phyloP scores from a whole-genome alignment of 2,113 vertebrate species.

The Phainopepla nitens region DNA sequence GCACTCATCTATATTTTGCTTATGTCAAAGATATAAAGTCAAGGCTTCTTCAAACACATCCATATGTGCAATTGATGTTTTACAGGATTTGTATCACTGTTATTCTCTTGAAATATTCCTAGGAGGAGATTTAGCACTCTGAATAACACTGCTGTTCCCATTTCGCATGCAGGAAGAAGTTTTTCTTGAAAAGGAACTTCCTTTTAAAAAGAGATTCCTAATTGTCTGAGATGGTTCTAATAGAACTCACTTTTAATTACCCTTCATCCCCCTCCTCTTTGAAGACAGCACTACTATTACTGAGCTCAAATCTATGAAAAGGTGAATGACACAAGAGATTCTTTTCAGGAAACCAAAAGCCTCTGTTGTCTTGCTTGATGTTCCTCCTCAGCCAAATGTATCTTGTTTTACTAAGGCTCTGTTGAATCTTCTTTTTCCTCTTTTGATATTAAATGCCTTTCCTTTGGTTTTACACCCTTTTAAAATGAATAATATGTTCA shows the following conservation, averaged over 20 bases:
- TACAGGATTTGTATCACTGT: neutral
- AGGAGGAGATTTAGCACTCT: neutral
- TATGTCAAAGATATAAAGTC: neutral
- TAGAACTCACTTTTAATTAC: neutral
- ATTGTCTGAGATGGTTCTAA: neutral
- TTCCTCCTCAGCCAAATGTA: neutral
- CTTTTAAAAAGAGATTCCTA: neutral
- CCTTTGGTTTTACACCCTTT: neutral
- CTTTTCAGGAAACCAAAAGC: neutral
- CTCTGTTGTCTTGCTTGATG: neutral
- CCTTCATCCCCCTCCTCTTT: neutral
- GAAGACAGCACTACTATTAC: neutral
- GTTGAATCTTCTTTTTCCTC: neutral
- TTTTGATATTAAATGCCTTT: neutral
- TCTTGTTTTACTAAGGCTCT: neutral
- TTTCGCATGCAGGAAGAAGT: neutral
- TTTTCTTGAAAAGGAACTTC: neutral
- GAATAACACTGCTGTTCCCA: neutral
- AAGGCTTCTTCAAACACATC: slow-evolving; percentile 4
- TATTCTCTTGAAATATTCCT: slow-evolving; percentile 12
- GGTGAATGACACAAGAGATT: neutral
- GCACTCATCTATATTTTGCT: neutral
- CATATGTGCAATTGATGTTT: neutral
- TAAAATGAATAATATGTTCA: neutral
- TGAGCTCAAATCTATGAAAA: neutral